Conservation (phyloP, 2,113 vertebrate species). For the Callithrix jacchus region DNA sequence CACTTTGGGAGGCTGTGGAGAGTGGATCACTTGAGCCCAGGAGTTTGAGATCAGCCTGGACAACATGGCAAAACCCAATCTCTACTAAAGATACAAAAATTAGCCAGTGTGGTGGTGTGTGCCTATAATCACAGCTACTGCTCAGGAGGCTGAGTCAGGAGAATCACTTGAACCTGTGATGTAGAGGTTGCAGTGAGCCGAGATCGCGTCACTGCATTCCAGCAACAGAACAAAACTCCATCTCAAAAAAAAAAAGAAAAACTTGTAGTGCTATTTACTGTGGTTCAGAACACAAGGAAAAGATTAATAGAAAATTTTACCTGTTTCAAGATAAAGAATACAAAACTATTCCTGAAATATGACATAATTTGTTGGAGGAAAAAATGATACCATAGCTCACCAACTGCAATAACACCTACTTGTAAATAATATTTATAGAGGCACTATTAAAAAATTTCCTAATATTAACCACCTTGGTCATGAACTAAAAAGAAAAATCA, state of each 20-base stretch:
- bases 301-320: neutral
- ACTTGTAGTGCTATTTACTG: neutral
- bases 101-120: no score
- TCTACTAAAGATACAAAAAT: no score
- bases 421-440: neutral
- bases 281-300: neutral
- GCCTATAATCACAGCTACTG: no score
- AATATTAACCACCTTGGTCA: neutral
- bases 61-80: no score
- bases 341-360: neutral
- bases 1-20: no score
- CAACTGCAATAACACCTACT: neutral
- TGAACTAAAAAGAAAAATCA: neutral
- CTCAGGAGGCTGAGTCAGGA: no score
- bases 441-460: neutral
- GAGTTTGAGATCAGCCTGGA: no score
- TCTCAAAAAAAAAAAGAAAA: neutral
- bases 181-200: no score
- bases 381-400: neutral
- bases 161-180: no score
- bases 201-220: no score
- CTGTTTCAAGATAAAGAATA: neutral
- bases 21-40: no score
- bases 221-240: no score
- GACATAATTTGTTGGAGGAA: neutral